A percentile compares a stretch with the other conserved stretches of the same genome.
Conservation (phyloP, 2,888 invertebrate genomes). For the Alloplasta piceator region DNA sequence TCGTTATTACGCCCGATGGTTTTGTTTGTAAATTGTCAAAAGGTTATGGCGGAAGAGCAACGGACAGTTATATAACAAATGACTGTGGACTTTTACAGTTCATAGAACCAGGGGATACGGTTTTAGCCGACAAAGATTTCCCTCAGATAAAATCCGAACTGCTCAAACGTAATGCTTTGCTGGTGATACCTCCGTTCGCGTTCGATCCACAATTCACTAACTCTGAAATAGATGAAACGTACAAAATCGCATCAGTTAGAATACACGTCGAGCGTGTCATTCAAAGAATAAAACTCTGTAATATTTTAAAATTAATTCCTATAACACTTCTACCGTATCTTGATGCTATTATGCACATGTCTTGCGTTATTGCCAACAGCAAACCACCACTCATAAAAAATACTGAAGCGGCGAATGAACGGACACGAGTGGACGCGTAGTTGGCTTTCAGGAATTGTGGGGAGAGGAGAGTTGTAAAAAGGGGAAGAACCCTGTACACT, state of each 20-base stretch:
- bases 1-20: slow-evolving; percentile 67
- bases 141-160: neutral
- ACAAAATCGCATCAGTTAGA: slow-evolving; percentile 28
- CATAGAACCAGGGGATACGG: slow-evolving; percentile 62
- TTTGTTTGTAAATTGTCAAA: slow-evolving; percentile 69
- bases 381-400: too few species aligned
- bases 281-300: slow-evolving; percentile 47
- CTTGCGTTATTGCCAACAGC: slow-evolving; percentile 55
- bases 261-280: slow-evolving; percentile 42
- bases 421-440: too few species aligned
- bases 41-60: slow-evolving; percentile 67
- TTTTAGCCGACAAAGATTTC: slow-evolving; percentile 53
- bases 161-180: neutral
- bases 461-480: too few species aligned
- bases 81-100: slow-evolving; percentile 68
- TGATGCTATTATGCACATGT: slow-evolving; percentile 53
- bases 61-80: slow-evolving; percentile 69
- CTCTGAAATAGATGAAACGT: too few species aligned
- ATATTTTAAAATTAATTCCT: slow-evolving; percentile 38
- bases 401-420: too few species aligned
- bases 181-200: slow-evolving; percentile 8
- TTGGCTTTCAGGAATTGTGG: too few species aligned
- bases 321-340: slow-evolving; percentile 22
- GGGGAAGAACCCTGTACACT: too few species aligned
- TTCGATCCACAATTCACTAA: too few species aligned